Base-by-base conservation (phyloP, 92 coral and sea anemone species). In the Virgularia gustaviana region DNA sequence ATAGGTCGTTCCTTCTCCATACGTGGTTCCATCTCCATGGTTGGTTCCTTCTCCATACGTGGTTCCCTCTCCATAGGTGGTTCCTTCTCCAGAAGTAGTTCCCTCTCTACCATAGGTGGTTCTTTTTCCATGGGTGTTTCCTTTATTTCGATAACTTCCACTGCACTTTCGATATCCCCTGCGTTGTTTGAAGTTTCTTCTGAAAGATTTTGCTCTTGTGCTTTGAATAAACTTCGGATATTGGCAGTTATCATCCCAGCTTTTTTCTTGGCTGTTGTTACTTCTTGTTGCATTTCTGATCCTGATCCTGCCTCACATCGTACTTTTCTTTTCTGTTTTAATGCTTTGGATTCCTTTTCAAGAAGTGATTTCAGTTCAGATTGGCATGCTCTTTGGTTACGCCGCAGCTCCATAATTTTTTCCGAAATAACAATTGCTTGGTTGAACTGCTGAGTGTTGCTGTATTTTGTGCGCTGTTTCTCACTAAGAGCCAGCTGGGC, bases 401-500 rank as follows among this genome's bases (percentile, higher is more conserved):
- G 54, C 28, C 45, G 67, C 66, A 72, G 30, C 31, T 29, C 78
- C 9, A 11, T 52, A 0, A 72, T 53, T 32, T 70, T 70, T 41
- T 70, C 75, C 2, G 47, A 45, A 5, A 70, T 70, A 39, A 45
- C 75, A 13, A 68, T 41, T 68, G 75, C 75, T 38, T 68, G 75
- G 33, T 57, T 73, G 27, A 13, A 73, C 33, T 73, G 79, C 45
- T 73, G 70, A 19, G 79, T 55, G 25, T 73, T 73, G 79, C 70
- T 73, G 70, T 56, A 58, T 36, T 73, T 73, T 55, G 37, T 39
- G 49, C 49, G 79, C 28, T 73, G 79, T 38, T 35, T 73, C 2
- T 37, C 79, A 20, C 52, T 53, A 73, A 73, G 79, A 57, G 8
- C 30, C 79, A 73, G 45, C 70, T 73, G 79, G 25, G 71, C 54